Base-by-base conservation (phyloP, 2,113 vertebrate species). In the Toxotes chatareus region DNA sequence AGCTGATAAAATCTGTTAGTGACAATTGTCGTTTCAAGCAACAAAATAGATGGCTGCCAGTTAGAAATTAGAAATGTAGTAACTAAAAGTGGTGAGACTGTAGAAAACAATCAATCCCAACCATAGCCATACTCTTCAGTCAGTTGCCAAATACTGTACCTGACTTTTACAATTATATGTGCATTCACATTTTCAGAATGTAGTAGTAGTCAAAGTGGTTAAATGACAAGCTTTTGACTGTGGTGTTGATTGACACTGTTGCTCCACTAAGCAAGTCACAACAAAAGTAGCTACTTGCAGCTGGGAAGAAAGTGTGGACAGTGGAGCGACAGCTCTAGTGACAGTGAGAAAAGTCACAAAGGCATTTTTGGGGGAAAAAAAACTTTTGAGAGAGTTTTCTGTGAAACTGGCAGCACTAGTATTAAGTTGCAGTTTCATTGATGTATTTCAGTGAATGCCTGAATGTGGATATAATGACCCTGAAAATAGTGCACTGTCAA, bases 201-300 rank as follows among this genome's bases (percentile, higher is more conserved):
- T 17, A 34, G 1, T 19, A 27, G 59, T 36, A 38, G 34, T 21
- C 32, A 62, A 4, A 6, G 19, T 10, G 17, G 5, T 32, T 42
- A 23, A 40, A 42, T 13, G 11, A 23, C 34, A 63, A 61, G 12
- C 38, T 23, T 63, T 5, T 31, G 38, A 46, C 40, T 56, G 21
- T 14, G 6, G 3, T 71, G 36, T 27, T 71, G 36, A 71, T 53
- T 68, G 70, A 74, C 69, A 59, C 23, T 40, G 6, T 66, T 47
- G 42, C 40, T 34, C 12, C 32, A 17, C 42, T 57, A 47, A 47
- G 68, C 21, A 42, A 47, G 47, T 21, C 60, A 79, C 49, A 64
- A 57, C 49, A 69, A 21, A 77, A 60, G 49, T 38, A 69, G 11
- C 14, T 31, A 56, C n/a, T 49, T 34, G 42, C 42, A 17, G 42